These are phyloP conservation scores for Cataglyphis livida DNA, from an alignment of 2,888 invertebrate genomes.

Conservation along the genomic window DNA sequence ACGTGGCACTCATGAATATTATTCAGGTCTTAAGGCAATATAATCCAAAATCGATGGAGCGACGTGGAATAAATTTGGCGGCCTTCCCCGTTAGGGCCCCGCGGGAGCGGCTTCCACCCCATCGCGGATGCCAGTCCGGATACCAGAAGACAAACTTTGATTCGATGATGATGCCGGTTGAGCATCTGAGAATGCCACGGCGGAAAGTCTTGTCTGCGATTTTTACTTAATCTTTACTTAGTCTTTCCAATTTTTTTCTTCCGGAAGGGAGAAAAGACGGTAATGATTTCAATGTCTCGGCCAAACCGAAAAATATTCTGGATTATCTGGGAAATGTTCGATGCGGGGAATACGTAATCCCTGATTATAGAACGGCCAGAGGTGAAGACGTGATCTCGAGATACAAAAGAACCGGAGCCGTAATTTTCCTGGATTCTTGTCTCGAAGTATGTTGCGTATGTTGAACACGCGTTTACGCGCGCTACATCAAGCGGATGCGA, in stretches of 20 bases:
- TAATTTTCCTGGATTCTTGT: slow-evolving; percentile 24
- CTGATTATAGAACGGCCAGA: slow-evolving; percentile 21
- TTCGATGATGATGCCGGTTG: slow-evolving; percentile 69
- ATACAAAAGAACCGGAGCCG: slow-evolving; percentile 33
- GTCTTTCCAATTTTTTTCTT: neutral
- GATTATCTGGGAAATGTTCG: slow-evolving; percentile 36
- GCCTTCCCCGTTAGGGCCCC: slow-evolving; percentile 42
- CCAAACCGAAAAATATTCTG: slow-evolving; percentile 13
- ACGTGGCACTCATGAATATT: slow-evolving; percentile 83
- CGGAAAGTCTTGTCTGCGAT: slow-evolving; percentile 32
- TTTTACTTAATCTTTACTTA: neutral
- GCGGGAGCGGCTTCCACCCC: neutral
- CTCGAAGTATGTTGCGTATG: slow-evolving; percentile 3
- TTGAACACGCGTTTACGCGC: slow-evolving; percentile 24
- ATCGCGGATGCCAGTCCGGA: neutral
- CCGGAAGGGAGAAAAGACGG: neutral
- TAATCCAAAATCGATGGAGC: slow-evolving; percentile 84
- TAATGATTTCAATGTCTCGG: slow-evolving; percentile 31
- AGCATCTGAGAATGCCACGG: slow-evolving; percentile 65
- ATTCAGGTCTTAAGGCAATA: slow-evolving; percentile 83
- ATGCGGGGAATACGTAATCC: slow-evolving; percentile 21
- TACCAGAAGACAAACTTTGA: slow-evolving; percentile 56
- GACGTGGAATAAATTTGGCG: slow-evolving; percentile 81
- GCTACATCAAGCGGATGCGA: slow-evolving; percentile 3
- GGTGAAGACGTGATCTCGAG: slow-evolving; percentile 38